Base-by-base conservation (phyloP, 2,113 vertebrate genomes). In the Xiphias gladius region DNA sequence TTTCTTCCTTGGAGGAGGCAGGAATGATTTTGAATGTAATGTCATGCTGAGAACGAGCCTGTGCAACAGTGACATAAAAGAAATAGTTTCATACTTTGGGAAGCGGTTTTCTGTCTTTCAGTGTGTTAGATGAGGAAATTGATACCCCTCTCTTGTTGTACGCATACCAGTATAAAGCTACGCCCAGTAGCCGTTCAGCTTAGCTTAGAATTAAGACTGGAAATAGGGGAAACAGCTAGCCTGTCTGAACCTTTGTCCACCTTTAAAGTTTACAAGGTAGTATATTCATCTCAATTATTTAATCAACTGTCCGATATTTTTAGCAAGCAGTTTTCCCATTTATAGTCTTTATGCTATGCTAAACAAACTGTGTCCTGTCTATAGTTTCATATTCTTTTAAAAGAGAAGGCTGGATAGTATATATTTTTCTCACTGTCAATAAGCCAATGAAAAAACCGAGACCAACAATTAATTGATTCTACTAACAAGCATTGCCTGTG, bases 11-110 rank as follows among this genome's bases (percentile, higher is more conserved):
- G 82, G 95, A 94, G 85, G 94, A 96, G 48, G 90, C 91, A 78
- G 97, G 97, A 90, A 99, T 96, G 76, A 99, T 97, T 94, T 96
- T 99, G 94, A 99, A 98, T 1, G 95, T 98, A 82, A 99, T 95
- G 65, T 97, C 96, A 84, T 96, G 96, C 93, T 96, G 94, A 74
- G 97, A 97, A 69, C 95, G 93, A 79, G 96, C 96, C 98, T 99
- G 88, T 59, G 37, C 37, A 77, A 73, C n/a, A 61, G 35, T 16
- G 2, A 48, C 0, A 61, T 19, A 10, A 57, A 48, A 61, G 54
- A 55, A 55, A 35, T 2, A 20, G 14, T 17, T 20, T 37, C 6
- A 37, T 20, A 39, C 20, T 43, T 68, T 41, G 19, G 19, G 9
- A 43, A 59, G 32, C 1, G 26, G 30, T 30, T 52, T 46, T 4